Evolutionary conservation across 2,113 vertebrate species (phyloP).

Genomic region (Columbina picui): DNA sequence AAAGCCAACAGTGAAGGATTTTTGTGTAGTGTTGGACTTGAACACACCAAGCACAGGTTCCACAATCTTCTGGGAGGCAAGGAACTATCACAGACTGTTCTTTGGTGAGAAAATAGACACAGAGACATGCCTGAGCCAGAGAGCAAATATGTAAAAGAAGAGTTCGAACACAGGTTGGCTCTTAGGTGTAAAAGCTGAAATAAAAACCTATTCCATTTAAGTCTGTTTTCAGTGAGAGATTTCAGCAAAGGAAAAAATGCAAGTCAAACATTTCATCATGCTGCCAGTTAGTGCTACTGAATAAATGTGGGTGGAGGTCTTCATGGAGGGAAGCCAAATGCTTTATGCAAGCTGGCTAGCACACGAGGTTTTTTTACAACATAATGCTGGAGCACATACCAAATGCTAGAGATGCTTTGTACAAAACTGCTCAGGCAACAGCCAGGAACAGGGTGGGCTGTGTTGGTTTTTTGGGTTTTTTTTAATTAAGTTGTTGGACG

Average conservation of each 20-base stretch:
- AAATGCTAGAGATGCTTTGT: not conserved
- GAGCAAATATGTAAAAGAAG: not conserved
- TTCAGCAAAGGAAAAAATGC: not conserved
- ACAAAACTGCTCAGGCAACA: slow-evolving; percentile 37
- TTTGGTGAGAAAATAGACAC: not conserved
- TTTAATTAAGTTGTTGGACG: not conserved
- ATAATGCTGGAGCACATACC: not conserved
- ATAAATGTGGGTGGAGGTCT: slow-evolving; percentile 47
- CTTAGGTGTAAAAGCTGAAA: not conserved
- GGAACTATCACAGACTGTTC: not conserved
- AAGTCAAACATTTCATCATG: not conserved
- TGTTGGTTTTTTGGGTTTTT: not conserved
- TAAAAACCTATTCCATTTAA: not conserved
- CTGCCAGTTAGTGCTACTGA: not conserved
- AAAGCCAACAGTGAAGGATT: not conserved
- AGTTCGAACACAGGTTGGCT: not conserved
- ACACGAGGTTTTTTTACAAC: not conserved
- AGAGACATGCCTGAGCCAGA: not conserved
- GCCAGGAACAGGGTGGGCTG: not conserved
- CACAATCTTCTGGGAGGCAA: not conserved
- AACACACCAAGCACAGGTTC: not conserved
- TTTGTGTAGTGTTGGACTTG: not conserved
- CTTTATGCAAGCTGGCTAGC: slow-evolving; percentile 23
- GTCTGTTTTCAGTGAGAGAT: not conserved
- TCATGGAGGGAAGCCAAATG: slow-evolving; percentile 32